These are phyloP conservation scores for Chrysogorgia sp. DNA, from an alignment of 92 coral and sea anemone genomes.

Conservation along the genomic window DNA sequence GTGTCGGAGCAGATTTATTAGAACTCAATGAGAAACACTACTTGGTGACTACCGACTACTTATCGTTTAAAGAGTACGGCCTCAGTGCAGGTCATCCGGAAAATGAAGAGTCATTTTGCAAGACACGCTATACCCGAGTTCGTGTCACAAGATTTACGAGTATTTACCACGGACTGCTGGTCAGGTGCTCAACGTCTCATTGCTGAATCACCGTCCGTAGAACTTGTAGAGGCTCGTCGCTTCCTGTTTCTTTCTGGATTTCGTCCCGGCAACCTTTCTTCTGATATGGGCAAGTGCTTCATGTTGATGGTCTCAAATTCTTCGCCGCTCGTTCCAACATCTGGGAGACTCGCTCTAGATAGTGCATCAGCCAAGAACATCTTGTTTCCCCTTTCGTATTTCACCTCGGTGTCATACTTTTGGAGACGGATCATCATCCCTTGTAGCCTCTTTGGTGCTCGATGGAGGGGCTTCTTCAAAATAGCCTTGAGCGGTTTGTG, in stretches of 20 bases:
- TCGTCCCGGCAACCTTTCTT: slow-evolving; percentile 35
- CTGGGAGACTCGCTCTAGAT: slow-evolving; percentile 58
- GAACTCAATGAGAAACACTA: too few species aligned
- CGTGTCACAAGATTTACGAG: too few species aligned
- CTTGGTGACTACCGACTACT: too few species aligned
- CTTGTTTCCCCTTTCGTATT: slow-evolving; percentile 51
- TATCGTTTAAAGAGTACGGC: too few species aligned
- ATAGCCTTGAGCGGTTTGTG: slow-evolving; percentile 11
- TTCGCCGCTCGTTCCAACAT: slow-evolving; percentile 29
- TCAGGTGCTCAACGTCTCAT: slow-evolving; percentile 37
- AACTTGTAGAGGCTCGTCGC: slow-evolving; percentile 53
- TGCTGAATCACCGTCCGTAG: slow-evolving; percentile 42
- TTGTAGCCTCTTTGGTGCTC: slow-evolving; percentile 29
- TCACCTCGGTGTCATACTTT: slow-evolving; percentile 56
- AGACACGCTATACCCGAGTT: too few species aligned
- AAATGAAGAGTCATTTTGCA: too few species aligned
- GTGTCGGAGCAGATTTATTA: too few species aligned
- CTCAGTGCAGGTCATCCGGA: too few species aligned
- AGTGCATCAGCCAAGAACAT: slow-evolving; percentile 54
- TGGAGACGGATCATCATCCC: slow-evolving; percentile 47
- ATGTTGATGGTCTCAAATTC: slow-evolving; percentile 54
- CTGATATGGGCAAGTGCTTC: slow-evolving; percentile 53
- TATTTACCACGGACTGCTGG: too few species aligned
- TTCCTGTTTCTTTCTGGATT: slow-evolving; percentile 47
- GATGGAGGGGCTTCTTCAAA: slow-evolving; percentile 29